Base-by-base conservation (phyloP, 2,797 vertebrate species). In the Lemur catta region DNA sequence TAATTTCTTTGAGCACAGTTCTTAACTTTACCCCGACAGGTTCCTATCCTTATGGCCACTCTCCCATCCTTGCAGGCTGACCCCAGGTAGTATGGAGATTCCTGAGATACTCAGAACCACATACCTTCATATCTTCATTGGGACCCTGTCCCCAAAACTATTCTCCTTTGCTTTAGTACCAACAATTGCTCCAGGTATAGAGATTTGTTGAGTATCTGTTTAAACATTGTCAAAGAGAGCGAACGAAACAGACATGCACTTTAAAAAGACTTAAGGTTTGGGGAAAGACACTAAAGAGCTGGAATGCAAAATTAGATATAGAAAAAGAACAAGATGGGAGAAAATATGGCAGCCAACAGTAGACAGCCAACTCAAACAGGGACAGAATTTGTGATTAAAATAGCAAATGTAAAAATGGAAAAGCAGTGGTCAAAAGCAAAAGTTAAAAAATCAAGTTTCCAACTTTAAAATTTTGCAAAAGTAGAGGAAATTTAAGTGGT, bases 381-480 rank as follows among this genome's bases (percentile, higher is more conserved):
- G 82, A 69, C 88, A 87, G 35, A 52, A 46, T 94, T 41, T 72
- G 93, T 41, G 90, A 96, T 94, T 71, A 65, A 95, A 97, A 95
- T 79, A 96, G 93, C 89, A 92, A 96, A 85, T 63, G 91, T 57
- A 94, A 95, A 94, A 95, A 95, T 75, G 88, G 76, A 78, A 96
- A 96, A 96, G 71, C 46, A 41, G 48, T 26, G 15, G 84, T 81
- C 76, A 88, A 78, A 78, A 89, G 88, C 69, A 71, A 90, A 93
- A 80, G 24, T 35, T 96, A 57, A 91, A 89, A 95, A 96, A 72
- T 72, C 33, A 92, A 92, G 59, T 69, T 93, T 93, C 91, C 96
- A 95, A 95, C 65, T 94, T 92, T 76, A 78, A 96, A 95, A 84
- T 80, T 87, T 97, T 95, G 95, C 87, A 90, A 74, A 97, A 95